Evolutionary conservation across 2,888 invertebrate species (phyloP), one percentile per base, ranked within the genome.

Genomic region (Lycaena phlaeas): DNA sequence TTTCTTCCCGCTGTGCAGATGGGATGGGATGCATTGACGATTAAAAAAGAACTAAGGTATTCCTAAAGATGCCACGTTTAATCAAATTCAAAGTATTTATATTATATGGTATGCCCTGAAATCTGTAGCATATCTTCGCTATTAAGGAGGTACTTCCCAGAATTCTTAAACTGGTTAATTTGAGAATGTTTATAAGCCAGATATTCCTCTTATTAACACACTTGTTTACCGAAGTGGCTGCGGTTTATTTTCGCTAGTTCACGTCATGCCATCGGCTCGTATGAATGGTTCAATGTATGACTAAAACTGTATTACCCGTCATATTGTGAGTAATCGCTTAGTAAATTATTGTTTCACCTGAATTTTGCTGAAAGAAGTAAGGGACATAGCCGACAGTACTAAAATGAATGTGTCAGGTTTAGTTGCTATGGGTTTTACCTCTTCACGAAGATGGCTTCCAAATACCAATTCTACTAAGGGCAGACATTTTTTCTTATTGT

Each of bases 251-350:
- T 71, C 45, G 70, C 70, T n/a, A 57, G 60, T 70, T 68, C 66
- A 68, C 78, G 77, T 78, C 78, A 77, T 72, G 64, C 59, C 56
- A 59, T 64, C 53, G 59, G 63, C 57, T 68, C 64, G 66, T 64
- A 66, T 62, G 68, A 60, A 70, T 76, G 73, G 74, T 67, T 75
- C 57, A 55, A 54, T 59, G 64, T 63, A 71, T 78, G 77, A 77
- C 72, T 78, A 75, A 71, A 74, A 65, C 58, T n/a, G n/a, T n/a
- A n/a, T 57, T 41, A 49, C 59, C 50, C 50, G 54, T 53, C 52
- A 52, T 51, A 56, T 49, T 54, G 52, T 76, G 73, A 76, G 64
- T 74, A 73, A 74, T 57, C 3, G 34, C 22, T 18, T 18, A 12
- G 11, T 22, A 18, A 52, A 52, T 38, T 62, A 60, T 54, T 22